Base-by-base conservation (phyloP, 1,140 invertebrate species). In the Polypedilum vanderplanki region DNA sequence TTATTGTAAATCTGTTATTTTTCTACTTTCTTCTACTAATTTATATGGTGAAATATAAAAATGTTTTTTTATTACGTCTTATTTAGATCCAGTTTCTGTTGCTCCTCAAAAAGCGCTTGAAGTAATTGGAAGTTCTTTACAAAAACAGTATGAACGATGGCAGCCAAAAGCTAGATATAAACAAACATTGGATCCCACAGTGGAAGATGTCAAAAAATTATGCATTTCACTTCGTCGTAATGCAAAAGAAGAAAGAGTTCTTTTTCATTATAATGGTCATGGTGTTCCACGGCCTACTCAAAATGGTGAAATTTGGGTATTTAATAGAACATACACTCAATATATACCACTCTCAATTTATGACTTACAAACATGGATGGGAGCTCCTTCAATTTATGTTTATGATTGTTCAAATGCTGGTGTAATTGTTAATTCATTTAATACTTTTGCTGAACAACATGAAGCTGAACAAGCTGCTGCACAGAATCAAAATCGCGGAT, bases 301-400 rank as follows among this genome's bases (percentile, higher is more conserved):
- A 40, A 99, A 99, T 86, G 98, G 98, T 12, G 98, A 99, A 88
- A 97, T 99, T 80, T 99, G 98, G 98, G 97, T 99, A 4, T 99
- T 99, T 84, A 99, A 99, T 86, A 90, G 93, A 84, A 94, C 90
- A 75, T 99, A 96, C 83, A 98, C 97, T 0, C 97, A 99, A 85
- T 99, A 99, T 85, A 99, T 99, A 85, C 98, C 98, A 74, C 85
- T 99, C 78, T 98, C 96, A 73, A 90, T 99, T 57, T 99, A 97
- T 83, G 98, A 99, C 86, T 87, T 99, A 73, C 97, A 99, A 86
- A 93, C 92, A 22, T 99, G 98, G 98, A 98, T 99, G 96, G 96
- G 95, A 74, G 92, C 94, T 74, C 98, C 98, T 7, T 98, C 97
- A 65, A 98, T 99, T 76, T 99, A 99, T 85, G 97, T 99, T 8